Evolutionary conservation across 2,797 vertebrate genomes (phyloP).

Genomic region (Diplodus sargus): DNA sequence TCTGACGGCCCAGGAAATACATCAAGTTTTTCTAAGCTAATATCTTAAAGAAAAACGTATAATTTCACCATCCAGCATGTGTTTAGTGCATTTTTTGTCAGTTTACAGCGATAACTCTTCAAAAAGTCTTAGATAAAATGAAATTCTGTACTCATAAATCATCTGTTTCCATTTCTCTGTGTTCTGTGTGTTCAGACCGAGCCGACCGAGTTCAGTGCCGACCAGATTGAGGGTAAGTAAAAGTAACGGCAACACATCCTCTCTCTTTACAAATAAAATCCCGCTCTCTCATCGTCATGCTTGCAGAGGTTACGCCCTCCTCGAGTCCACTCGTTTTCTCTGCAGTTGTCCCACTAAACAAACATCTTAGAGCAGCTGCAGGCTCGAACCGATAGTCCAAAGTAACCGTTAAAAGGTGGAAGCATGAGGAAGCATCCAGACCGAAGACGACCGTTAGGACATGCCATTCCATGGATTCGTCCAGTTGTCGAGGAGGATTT

Average conservation of each 20-base stretch:
- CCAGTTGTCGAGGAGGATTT: conserved; percentile 74
- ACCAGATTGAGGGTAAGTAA: conserved; percentile 97
- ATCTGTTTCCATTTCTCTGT: conserved; percentile 24
- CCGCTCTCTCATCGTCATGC: background rate
- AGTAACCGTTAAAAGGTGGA: conserved; percentile 16
- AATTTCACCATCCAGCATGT: background rate
- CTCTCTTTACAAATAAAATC: background rate
- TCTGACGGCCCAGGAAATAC: conserved; percentile 24
- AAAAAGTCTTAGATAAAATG: background rate
- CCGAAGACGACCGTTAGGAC: background rate
- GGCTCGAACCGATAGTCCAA: background rate
- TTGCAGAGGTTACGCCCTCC: too few species aligned
- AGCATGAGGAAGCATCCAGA: background rate
- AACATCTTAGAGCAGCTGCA: background rate
- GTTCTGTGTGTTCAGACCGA: conserved; percentile 35
- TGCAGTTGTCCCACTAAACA: background rate
- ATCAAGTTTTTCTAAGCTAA: conserved; percentile 5
- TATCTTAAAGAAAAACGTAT: conserved; percentile 1
- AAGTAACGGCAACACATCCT: background rate
- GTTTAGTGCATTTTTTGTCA: conserved; percentile 11
- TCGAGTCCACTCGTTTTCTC: too few species aligned
- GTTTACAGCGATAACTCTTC: background rate
- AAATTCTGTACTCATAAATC: background rate
- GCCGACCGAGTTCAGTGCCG: conserved; percentile 91
- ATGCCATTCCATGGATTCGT: conserved; percentile 23